phyloP scores from a whole-genome alignment of 2,888 invertebrate genomes.

The Cylindroiulus punctatus region DNA sequence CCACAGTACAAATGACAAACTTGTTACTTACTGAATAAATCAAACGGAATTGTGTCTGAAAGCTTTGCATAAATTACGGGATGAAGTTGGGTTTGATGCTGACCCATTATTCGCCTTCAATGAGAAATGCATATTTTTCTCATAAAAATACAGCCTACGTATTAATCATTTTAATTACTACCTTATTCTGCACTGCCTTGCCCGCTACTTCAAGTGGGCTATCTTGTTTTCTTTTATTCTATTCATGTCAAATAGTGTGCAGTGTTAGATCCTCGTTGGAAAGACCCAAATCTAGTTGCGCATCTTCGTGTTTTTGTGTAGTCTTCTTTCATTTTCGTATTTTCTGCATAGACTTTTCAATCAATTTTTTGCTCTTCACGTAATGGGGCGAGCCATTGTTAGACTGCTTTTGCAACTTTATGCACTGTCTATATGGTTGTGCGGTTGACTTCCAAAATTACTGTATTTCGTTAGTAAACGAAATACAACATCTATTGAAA shows the following conservation, averaged over 20 bases:
- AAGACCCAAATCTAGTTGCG: not conserved
- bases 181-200: no score
- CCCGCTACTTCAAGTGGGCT: no score
- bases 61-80: not conserved
- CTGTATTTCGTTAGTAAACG: slow-evolving; percentile 25
- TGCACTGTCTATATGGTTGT: not conserved
- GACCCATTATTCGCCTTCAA: not conserved
- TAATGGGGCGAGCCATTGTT: not conserved
- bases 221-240: not conserved
- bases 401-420: slow-evolving; percentile 3
- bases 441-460: slow-evolving; percentile 32
- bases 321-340: slow-evolving; percentile 1
- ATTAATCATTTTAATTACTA: no score
- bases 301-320: not conserved
- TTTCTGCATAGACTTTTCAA: slow-evolving; percentile 21
- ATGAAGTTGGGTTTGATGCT: no score
- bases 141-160: no score
- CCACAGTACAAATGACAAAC: not conserved
- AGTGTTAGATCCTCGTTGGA: not conserved
- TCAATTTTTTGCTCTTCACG: not conserved
- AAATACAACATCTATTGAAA: slow-evolving; percentile 23
- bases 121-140: not conserved
- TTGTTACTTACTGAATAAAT: no score
- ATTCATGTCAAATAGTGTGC: no score
- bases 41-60: no score